Evolutionary conservation across 2,113 vertebrate genomes (phyloP).

Genomic region (Pardalotus punctatus): DNA sequence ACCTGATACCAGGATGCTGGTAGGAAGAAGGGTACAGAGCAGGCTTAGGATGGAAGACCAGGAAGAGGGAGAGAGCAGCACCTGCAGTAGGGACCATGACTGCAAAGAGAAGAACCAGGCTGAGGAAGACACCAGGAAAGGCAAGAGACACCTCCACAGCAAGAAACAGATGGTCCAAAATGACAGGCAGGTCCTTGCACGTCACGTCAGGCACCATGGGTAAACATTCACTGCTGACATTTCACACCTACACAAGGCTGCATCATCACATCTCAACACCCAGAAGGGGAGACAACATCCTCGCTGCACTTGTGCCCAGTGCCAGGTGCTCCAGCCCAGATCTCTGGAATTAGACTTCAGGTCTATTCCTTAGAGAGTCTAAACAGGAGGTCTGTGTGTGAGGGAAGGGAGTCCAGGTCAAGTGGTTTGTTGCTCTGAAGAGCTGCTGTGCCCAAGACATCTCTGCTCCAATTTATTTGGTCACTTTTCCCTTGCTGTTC

Average conservation of each 20-base stretch:
- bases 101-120: neutral
- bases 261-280: neutral
- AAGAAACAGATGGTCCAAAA: neutral
- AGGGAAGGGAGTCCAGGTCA: neutral
- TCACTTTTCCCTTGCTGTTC: neutral
- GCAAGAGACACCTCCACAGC: neutral
- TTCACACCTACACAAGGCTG: neutral
- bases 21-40: neutral
- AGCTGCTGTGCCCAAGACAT: neutral
- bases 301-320: neutral
- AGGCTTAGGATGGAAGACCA: neutral
- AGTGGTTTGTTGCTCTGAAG: neutral
- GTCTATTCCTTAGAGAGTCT: neutral
- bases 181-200: neutral
- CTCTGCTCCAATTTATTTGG: neutral
- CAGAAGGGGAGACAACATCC: neutral
- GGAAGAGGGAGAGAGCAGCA: neutral
- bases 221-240: neutral
- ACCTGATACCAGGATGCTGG: neutral
- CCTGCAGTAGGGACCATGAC: neutral
- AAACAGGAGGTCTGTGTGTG: neutral
- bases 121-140: neutral
- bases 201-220: fast-evolving
- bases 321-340: neutral
- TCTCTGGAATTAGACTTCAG: neutral